Evolutionary conservation across 1,140 invertebrate genomes (phyloP).

Genomic region (Philopotamus ludificatus): DNA sequence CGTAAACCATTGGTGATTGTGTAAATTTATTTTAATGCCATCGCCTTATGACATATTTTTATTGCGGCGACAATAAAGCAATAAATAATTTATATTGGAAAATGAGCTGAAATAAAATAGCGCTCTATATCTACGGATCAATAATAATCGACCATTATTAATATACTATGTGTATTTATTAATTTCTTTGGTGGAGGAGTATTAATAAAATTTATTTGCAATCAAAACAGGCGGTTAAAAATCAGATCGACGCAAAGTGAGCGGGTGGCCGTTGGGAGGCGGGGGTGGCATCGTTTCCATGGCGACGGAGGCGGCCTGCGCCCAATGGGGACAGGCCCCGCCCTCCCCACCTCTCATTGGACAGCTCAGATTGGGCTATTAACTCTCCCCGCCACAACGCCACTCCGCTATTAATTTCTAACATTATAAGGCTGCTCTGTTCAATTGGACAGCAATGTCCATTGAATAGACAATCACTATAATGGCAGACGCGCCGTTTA

Average conservation of each 20-base stretch:
- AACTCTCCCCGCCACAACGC: neutral
- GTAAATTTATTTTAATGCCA: too few species aligned
- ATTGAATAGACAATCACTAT: too few species aligned
- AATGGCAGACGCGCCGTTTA: too few species aligned
- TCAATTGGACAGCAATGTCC: conserved; percentile 4
- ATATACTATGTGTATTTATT: too few species aligned
- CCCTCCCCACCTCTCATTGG: conserved; percentile 22
- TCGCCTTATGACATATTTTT: neutral
- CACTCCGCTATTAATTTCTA: conserved; percentile 18
- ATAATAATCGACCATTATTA: too few species aligned
- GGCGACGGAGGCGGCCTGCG: conserved; percentile 4
- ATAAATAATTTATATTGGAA: too few species aligned
- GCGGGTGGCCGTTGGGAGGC: neutral
- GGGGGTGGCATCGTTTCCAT: conserved; percentile 13
- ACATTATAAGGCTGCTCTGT: neutral
- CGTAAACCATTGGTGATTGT: neutral
- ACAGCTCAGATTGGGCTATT: conserved; percentile 12
- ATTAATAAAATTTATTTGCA: neutral
- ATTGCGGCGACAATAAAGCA: neutral
- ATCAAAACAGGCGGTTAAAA: neutral
- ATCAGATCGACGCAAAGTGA: neutral
- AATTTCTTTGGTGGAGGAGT: too few species aligned
- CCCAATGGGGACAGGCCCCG: conserved; percentile 9
- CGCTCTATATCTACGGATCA: too few species aligned
- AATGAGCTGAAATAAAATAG: too few species aligned